Evolutionary conservation across 2,113 vertebrate genomes (phyloP).

Genomic region (Pica pica): DNA sequence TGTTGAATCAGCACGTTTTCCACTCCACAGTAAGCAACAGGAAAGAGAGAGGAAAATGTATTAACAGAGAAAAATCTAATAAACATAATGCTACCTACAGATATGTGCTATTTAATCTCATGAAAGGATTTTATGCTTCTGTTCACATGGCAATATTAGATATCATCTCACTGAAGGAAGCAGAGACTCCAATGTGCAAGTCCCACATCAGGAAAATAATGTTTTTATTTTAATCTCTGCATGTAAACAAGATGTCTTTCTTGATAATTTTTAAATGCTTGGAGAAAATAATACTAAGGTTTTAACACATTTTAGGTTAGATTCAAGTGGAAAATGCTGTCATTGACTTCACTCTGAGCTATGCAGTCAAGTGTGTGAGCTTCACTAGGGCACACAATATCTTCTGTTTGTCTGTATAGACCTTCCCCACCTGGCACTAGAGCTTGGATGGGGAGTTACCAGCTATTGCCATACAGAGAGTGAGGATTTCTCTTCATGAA

Average conservation of each 20-base stretch:
- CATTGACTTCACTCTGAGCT: background rate
- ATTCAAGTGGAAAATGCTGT: background rate
- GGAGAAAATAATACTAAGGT: background rate
- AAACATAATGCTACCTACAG: constrained; percentile 26
- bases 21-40: constrained; percentile 7
- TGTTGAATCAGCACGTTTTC: constrained; percentile 27
- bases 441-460: background rate
- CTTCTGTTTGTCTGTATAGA: background rate
- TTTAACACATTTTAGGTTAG: background rate
- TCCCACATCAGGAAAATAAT: background rate
- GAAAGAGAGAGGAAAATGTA: constrained; percentile 7
- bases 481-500: background rate
- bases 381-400: background rate
- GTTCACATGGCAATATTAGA: background rate
- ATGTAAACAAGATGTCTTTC: background rate
- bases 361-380: background rate
- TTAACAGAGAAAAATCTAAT: constrained; percentile 47
- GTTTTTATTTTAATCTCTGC: background rate
- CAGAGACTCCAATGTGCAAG: background rate
- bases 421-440: background rate
- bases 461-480: background rate
- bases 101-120: constrained; percentile 11
- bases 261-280: background rate
- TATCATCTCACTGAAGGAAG: background rate
- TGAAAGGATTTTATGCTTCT: constrained; percentile 32